These are phyloP conservation scores for Anastrepha ludens DNA, from an alignment of 1,140 invertebrate species.

Conservation along the genomic window DNA sequence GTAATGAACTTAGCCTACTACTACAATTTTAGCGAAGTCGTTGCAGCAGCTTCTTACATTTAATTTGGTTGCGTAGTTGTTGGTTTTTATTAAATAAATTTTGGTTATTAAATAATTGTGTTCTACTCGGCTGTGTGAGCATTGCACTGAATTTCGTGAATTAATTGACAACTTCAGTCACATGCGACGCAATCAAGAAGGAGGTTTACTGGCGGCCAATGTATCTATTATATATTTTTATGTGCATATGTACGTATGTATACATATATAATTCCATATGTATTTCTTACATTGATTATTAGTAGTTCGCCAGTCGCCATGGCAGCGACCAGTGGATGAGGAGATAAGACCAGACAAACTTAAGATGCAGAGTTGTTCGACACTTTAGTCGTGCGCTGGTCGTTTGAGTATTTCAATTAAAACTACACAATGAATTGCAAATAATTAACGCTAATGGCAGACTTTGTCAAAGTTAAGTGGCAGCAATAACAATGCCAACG, in stretches of 20 bases:
- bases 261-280: neutral
- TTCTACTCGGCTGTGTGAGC: no score
- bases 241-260: neutral
- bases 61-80: no score
- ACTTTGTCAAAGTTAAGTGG: slow-evolving; percentile 51
- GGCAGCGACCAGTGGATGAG: no score
- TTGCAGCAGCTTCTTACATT: no score
- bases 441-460: slow-evolving; percentile 52
- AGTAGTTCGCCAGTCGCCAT: neutral
- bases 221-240: neutral
- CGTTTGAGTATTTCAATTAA: slow-evolving; percentile 41
- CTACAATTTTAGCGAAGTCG: no score
- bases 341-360: no score
- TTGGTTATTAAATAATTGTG: no score
- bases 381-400: neutral
- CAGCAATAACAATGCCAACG: neutral
- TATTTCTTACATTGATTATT: neutral
- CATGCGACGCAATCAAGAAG: neutral
- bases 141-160: neutral
- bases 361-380: neutral
- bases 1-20: no score
- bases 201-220: neutral
- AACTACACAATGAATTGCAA: slow-evolving; percentile 46
- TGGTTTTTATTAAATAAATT: no score
- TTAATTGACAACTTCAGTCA: slow-evolving; percentile 20